Evolutionary conservation across 1,140 invertebrate genomes (phyloP).

Genomic region (Drosophila pectinifera): DNA sequence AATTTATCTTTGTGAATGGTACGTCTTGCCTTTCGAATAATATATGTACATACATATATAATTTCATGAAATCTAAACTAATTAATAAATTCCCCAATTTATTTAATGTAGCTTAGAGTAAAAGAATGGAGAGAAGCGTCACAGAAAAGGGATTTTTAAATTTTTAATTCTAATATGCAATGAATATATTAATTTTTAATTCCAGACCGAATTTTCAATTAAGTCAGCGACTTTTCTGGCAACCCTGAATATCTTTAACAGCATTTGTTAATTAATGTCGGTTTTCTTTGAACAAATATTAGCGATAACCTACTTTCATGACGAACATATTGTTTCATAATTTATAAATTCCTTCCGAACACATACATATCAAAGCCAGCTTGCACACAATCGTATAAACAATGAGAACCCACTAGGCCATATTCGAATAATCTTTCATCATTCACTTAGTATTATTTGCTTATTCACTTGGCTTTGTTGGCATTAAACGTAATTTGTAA

Average conservation of each 20-base stretch:
- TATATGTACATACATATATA: no score
- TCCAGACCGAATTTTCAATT: no score
- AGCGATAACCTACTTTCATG: neutral
- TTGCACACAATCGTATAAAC: neutral
- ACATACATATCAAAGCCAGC: neutral
- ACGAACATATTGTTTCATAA: neutral
- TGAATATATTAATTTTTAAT: no score
- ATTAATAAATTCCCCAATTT: no score
- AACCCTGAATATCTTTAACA: neutral
- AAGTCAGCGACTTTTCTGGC: neutral
- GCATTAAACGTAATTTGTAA: conserved; percentile 15
- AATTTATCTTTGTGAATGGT: no score
- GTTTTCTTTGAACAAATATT: neutral
- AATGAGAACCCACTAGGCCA: neutral
- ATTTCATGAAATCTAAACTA: no score
- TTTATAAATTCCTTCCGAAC: neutral
- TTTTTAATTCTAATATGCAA: no score
- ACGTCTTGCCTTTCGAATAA: no score
- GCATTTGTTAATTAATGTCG: no score
- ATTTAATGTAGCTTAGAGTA: no score
- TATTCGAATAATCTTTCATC: conserved; percentile 11
- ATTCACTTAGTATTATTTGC: conserved; percentile 15
- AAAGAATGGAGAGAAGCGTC: no score
- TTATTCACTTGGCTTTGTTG: conserved; percentile 10
- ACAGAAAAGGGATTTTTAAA: no score